These are phyloP conservation scores for Parazoanthus darwini DNA, from an alignment of 92 coral and sea anemone genomes.

Conservation along the genomic window DNA sequence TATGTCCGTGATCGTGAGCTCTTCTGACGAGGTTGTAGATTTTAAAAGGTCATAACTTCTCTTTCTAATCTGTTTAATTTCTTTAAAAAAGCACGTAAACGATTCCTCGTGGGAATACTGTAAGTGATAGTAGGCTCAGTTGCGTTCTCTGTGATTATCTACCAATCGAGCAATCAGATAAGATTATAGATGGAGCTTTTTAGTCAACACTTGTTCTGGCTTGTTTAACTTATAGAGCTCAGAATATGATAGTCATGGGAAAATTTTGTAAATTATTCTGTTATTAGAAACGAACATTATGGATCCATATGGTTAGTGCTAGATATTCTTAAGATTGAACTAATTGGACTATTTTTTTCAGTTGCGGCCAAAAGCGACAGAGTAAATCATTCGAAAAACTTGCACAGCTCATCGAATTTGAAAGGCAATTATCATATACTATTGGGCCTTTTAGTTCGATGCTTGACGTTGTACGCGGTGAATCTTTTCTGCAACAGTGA, in stretches of 20 bases:
- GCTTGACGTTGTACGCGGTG: too few relatives aligned
- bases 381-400: not conserved
- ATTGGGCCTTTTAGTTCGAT: too few relatives aligned
- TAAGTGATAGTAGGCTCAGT: constrained; percentile 1
- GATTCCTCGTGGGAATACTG: constrained; percentile 24
- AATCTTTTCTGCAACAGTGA: not conserved
- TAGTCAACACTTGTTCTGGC: constrained; percentile 33
- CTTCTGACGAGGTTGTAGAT: not conserved
- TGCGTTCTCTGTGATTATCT: not conserved
- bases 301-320: not conserved
- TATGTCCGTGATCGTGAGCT: constrained; percentile 14
- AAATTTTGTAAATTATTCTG: not conserved
- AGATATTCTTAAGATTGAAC: not conserved
- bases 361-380: not conserved
- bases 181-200: not conserved
- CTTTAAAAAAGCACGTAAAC: not conserved
- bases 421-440: too few relatives aligned
- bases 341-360: not conserved
- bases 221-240: not conserved
- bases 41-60: constrained; percentile 16
- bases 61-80: constrained; percentile 29
- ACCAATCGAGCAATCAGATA: constrained; percentile 40
- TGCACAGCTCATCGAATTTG: not conserved
- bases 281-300: not conserved
- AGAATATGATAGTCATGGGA: constrained; percentile 36